Evolutionary conservation across 2,888 invertebrate genomes (phyloP).

Genomic region (Spodoptera littoralis): DNA sequence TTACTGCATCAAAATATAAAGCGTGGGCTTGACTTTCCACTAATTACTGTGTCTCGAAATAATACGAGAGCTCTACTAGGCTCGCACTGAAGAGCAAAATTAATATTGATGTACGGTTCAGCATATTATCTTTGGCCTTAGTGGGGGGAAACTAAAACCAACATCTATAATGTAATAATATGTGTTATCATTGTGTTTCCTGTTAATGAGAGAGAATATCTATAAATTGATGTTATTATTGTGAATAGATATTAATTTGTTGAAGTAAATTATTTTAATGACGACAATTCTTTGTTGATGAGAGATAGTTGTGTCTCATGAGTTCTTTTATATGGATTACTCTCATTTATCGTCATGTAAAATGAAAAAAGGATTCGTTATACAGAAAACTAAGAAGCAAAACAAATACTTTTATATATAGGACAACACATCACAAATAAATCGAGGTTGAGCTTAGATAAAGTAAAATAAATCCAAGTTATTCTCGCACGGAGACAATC

Average conservation of each 20-base stretch:
- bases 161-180: conserved; percentile 44
- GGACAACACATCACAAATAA: too few relatives aligned
- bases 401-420: too few relatives aligned
- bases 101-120: conserved; percentile 71
- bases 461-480: background rate
- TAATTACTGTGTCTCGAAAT: conserved; percentile 71
- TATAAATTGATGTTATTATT: conserved; percentile 2
- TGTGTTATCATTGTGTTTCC: conserved; percentile 28
- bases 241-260: too few relatives aligned
- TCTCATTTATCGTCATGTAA: too few relatives aligned
- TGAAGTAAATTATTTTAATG: background rate
- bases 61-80: conserved; percentile 54
- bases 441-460: background rate
- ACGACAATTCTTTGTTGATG: background rate
- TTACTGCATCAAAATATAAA: conserved; percentile 25
- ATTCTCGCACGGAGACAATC: conserved; percentile 14
- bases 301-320: too few relatives aligned
- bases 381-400: too few relatives aligned
- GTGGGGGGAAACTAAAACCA: conserved; percentile 38
- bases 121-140: conserved; percentile 66
- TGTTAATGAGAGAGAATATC: conserved; percentile 5
- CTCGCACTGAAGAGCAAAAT: conserved; percentile 67
- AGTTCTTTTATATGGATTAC: too few relatives aligned
- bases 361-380: too few relatives aligned
- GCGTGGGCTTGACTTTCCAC: conserved; percentile 59